Evolutionary conservation across 64 coral and sea anemone genomes (phyloP), one percentile per base, ranked within the genome.

Genomic region (Hydrozoanthus tunicans): DNA sequence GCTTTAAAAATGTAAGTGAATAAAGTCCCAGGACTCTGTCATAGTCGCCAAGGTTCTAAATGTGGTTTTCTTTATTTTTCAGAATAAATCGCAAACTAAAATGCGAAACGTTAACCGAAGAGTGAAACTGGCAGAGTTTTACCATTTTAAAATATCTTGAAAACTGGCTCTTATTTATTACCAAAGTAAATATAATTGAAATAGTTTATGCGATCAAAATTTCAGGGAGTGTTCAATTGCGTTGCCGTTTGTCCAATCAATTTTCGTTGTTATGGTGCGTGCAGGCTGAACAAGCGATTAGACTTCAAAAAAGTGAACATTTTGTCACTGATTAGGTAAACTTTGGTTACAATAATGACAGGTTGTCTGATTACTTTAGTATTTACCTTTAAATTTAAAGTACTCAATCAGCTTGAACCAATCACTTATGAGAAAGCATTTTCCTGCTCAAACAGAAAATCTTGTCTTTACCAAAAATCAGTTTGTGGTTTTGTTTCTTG

Each of bases 401-500:
- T 24, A 32, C 79, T 81, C n/a, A 61, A 14, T n/a, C n/a, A 55
- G 15, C 52, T 55, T 14, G 83, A n/a, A 58, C 84, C 84, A 73
- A 86, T 88, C 84, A 60, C 54, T 75, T 73, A 20, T 58, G 12
- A 25, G 32, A 23, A 26, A 75, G 84, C 58, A 27, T 11, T 43
- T 59, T n/a, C 68, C 55, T 88, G 55, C 67, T 74, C 53, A 88
- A 88, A 59, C 23, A 73, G 20, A 88, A 88, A 74, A 20, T 74
- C 68, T 6, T 53, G 7, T 73, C 55, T 72, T 86, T 3, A 55
- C 14, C n/a, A 72, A 70, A 11, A 12, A 43, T 70, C 24, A 7
- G 51, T 14, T 59, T 11, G 13, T 74, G 24, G 23, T 60, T 13
- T 64, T 86, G 25, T 73, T 53, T 65, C 32, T 51, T 32, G 9